Percentiles rank a stretch among this genome's conserved stretches.
Evolutionary conservation across 2,113 vertebrate genomes (phyloP).

Genomic region (Garra rufa): DNA sequence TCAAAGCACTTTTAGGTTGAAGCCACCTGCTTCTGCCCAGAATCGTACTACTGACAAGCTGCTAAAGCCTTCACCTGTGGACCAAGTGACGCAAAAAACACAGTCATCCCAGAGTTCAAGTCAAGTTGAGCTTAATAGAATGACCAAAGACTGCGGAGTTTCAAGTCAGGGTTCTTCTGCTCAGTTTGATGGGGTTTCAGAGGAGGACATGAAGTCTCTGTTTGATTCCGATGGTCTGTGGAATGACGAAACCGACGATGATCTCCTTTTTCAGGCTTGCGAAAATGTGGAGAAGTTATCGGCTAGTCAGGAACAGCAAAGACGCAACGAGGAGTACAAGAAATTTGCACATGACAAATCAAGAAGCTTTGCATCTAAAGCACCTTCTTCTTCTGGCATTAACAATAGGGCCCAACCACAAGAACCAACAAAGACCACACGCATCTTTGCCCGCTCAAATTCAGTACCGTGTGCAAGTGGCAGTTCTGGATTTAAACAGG

Average conservation of each 20-base stretch:
- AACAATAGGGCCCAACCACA: not conserved
- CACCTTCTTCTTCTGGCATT: constrained; percentile 5
- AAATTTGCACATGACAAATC: not conserved
- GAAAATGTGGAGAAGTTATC: constrained; percentile 87
- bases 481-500: not conserved
- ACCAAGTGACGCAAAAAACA: not conserved
- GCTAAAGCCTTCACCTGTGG: constrained; percentile 36
- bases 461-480: constrained; percentile 36
- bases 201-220: constrained; percentile 40
- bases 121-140: not conserved
- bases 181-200: constrained; percentile 39
- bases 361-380: not conserved
- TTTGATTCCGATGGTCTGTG: constrained; percentile 73
- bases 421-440: not conserved
- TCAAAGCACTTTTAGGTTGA: constrained; percentile 64
- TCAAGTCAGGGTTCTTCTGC: not conserved
- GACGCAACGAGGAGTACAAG: constrained; percentile 1
- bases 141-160: not conserved
- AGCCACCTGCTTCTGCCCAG: constrained; percentile 62
- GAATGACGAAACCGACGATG: constrained; percentile 81
- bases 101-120: not conserved
- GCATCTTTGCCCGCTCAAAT: constrained; percentile 39
- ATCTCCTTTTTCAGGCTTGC: constrained; percentile 87
- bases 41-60: constrained; percentile 30
- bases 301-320: constrained; percentile 69